Percentiles rank a stretch among this genome's conserved stretches.
Conservation (phyloP, 1,140 invertebrate species). For the Drosophila elegans region DNA sequence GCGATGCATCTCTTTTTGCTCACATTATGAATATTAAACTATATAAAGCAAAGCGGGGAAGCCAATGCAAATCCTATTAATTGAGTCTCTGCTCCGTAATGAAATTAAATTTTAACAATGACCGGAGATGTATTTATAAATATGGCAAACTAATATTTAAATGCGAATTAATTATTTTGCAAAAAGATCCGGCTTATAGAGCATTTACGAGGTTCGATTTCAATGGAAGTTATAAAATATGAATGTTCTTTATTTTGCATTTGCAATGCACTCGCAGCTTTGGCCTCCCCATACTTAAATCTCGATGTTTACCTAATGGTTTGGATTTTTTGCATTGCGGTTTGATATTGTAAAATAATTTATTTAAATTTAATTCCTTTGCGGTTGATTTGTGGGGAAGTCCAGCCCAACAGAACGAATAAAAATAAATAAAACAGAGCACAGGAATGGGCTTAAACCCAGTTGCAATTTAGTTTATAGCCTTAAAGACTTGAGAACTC, state of each 20-base stretch:
- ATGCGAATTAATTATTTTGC: constrained; percentile 61
- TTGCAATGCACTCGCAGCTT: constrained; percentile 19
- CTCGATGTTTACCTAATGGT: constrained; percentile 23
- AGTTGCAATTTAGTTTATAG: constrained; percentile 28
- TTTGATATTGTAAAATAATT: constrained; percentile 59
- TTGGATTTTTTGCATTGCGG: constrained; percentile 7
- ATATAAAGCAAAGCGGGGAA: constrained; percentile 12
- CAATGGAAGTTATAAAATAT: constrained; percentile 60
- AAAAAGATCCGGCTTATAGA: constrained; percentile 44
- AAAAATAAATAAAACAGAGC: constrained; percentile 31
- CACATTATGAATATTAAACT: constrained; percentile 8
- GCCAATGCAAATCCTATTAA: constrained; percentile 49
- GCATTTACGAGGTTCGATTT: constrained; percentile 38
- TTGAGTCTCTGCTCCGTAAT: constrained; percentile 40
- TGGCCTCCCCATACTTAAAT: constrained; percentile 6
- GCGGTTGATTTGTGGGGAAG: constrained; percentile 49
- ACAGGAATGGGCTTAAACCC: not conserved
- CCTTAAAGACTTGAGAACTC: constrained; percentile 29
- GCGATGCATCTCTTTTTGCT: not conserved
- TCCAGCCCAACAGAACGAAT: constrained; percentile 20
- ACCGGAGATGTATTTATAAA: constrained; percentile 24
- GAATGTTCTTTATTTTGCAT: constrained; percentile 53
- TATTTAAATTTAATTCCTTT: constrained; percentile 65
- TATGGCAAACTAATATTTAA: constrained; percentile 46
- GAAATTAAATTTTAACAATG: constrained; percentile 44